These are phyloP conservation scores for Cyprinus carpio DNA, from an alignment of 2,113 vertebrate genomes.

Conservation along the genomic window DNA sequence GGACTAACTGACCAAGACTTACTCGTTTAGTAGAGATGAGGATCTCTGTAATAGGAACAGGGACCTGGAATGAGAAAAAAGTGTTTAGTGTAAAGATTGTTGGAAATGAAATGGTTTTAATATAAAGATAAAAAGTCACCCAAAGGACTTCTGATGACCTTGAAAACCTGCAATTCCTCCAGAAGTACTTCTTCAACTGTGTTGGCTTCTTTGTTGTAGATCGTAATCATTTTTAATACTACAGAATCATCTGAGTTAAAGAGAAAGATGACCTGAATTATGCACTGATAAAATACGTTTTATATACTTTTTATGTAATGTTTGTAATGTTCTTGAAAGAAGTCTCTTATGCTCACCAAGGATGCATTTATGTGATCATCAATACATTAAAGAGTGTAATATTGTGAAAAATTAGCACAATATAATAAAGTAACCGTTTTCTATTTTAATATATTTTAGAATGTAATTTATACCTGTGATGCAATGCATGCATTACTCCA, in stretches of 20 bases:
- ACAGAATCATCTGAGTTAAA: constrained; percentile 82
- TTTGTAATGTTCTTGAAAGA: too few relatives aligned
- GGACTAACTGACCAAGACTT: constrained; percentile 60
- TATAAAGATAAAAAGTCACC: not conserved
- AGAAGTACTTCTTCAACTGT: constrained; percentile 95
- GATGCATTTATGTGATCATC: too few relatives aligned
- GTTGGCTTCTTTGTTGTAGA: constrained; percentile 94
- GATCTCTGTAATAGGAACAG: constrained; percentile 85
- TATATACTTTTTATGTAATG: not conserved
- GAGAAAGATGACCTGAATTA: not conserved
- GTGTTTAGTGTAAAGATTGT: not conserved
- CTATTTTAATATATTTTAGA: too few relatives aligned
- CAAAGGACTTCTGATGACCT: constrained; percentile 72
- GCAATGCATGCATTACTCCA: not conserved
- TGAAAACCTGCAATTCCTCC: constrained; percentile 94
- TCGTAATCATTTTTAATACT: constrained; percentile 93
- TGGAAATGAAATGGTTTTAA: not conserved
- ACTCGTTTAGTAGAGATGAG: constrained; percentile 95
- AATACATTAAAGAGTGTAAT: too few relatives aligned
- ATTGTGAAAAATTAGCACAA: too few relatives aligned
- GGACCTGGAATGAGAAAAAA: constrained; percentile 73
- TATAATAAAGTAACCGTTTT: too few relatives aligned
- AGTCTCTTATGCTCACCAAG: too few relatives aligned
- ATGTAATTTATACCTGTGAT: not conserved
- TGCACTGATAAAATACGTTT: not conserved